These are phyloP conservation scores for Chamaea fasciata DNA, from an alignment of 2,113 vertebrate genomes.

Conservation along the genomic window DNA sequence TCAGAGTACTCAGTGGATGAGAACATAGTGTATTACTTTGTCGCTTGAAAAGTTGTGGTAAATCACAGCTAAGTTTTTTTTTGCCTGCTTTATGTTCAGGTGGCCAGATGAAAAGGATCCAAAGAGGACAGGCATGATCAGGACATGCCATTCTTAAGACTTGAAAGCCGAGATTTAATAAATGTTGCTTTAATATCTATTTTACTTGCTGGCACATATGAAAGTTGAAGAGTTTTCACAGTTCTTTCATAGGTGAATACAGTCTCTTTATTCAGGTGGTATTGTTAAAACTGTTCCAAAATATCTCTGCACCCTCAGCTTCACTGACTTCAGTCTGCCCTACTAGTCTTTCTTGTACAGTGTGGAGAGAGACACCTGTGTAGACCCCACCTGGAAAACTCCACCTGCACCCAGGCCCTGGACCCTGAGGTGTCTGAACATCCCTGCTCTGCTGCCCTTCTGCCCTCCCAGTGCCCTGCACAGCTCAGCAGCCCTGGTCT, in stretches of 20 bases:
- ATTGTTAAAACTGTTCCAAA: neutral
- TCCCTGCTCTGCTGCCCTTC: no score
- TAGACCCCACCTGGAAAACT: neutral
- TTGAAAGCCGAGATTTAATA: neutral
- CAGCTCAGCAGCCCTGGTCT: fast-evolving
- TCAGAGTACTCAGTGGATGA: neutral
- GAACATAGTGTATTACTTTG: neutral
- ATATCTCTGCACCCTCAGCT: neutral
- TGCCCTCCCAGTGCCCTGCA: no score
- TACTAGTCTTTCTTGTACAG: neutral
- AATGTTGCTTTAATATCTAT: neutral
- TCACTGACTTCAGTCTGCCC: neutral
- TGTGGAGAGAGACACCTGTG: neutral
- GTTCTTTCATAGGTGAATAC: neutral
- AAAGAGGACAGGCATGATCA: neutral
- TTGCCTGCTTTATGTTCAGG: neutral
- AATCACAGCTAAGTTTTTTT: neutral
- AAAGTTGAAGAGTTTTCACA: neutral
- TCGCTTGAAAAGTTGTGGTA: neutral
- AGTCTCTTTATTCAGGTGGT: neutral
- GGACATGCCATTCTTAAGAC: neutral
- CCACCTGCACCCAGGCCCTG: neutral
- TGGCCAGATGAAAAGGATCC: neutral
- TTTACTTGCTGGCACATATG: neutral
- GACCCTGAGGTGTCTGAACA: neutral